phyloP scores from a whole-genome alignment of 2,888 invertebrate genomes.

The Axea sp. region DNA sequence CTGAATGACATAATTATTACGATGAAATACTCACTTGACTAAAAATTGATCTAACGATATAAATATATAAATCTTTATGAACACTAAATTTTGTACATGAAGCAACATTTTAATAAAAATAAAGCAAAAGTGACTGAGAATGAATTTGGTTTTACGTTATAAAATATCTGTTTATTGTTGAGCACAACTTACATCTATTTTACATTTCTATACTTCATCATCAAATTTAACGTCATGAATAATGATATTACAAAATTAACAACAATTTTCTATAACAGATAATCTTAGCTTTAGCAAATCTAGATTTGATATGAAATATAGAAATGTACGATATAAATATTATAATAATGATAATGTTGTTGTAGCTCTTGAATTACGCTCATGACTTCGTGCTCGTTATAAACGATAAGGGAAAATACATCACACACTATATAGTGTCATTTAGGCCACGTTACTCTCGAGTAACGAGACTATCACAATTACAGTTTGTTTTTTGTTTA shows the following conservation, averaged over 20 bases:
- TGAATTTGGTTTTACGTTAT: slow-evolving; percentile 20
- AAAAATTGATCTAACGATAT: slow-evolving; percentile 27
- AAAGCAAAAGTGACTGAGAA: slow-evolving; percentile 20
- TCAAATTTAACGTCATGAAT: slow-evolving; percentile 19
- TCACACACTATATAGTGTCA: slow-evolving; percentile 55
- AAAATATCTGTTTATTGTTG: slow-evolving; percentile 17
- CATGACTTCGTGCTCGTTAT: slow-evolving; percentile 42
- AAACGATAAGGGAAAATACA: slow-evolving; percentile 49
- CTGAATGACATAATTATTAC: not conserved
- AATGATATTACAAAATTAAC: slow-evolving; percentile 14
- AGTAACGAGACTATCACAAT: slow-evolving; percentile 77
- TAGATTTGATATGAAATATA: slow-evolving; percentile 22
- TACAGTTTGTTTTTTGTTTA: slow-evolving; percentile 10
- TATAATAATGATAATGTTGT: no score
- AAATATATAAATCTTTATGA: slow-evolving; percentile 35
- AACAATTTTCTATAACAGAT: slow-evolving; percentile 9
- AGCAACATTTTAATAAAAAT: slow-evolving; percentile 1
- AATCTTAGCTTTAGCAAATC: not conserved
- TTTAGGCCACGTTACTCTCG: slow-evolving; percentile 68
- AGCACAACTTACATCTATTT: not conserved
- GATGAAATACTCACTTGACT: no score
- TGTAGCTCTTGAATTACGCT: no score
- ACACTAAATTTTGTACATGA: not conserved
- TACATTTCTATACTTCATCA: not conserved
- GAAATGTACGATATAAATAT: not conserved